These are phyloP conservation scores for Ericerus pela DNA, from an alignment of 1,140 invertebrate species.

Conservation along the genomic window DNA sequence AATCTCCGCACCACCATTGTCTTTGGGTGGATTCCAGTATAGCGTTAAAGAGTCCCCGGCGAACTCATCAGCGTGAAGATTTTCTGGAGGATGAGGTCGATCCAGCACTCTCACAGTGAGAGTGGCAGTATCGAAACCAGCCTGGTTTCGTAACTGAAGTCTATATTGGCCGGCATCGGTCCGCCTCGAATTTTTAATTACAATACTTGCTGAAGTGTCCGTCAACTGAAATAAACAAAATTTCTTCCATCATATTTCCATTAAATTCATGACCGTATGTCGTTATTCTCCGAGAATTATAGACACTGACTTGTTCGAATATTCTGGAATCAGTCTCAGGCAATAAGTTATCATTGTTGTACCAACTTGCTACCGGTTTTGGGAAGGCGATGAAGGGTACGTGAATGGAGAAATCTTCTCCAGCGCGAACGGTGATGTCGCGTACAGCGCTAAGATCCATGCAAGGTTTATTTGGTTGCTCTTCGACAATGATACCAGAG, in stretches of 20 bases:
- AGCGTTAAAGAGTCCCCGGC: slow-evolving; percentile 87
- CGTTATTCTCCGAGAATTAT: neutral
- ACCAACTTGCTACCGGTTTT: slow-evolving; percentile 85
- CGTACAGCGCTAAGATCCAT: slow-evolving; percentile 83
- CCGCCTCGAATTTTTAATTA: slow-evolving; percentile 81
- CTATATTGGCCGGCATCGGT: slow-evolving; percentile 83
- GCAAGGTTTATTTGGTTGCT: slow-evolving; percentile 90
- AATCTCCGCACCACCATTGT: slow-evolving; percentile 86
- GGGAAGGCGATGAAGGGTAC: slow-evolving; percentile 91
- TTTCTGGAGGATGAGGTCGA: slow-evolving; percentile 70
- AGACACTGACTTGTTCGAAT: slow-evolving; percentile 45
- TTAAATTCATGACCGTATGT: neutral
- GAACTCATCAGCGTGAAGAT: slow-evolving; percentile 81
- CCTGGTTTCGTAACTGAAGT: slow-evolving; percentile 82
- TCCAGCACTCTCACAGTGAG: slow-evolving; percentile 90
- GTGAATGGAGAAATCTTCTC: slow-evolving; percentile 92
- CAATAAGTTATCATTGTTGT: slow-evolving; percentile 66
- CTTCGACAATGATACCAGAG: slow-evolving; percentile 67
- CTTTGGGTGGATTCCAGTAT: slow-evolving; percentile 89
- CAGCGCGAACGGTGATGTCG: slow-evolving; percentile 91
- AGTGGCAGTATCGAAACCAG: slow-evolving; percentile 83
- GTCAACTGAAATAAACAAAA: slow-evolving; percentile 39
- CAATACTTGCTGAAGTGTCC: slow-evolving; percentile 73
- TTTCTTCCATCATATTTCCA: too few species aligned
- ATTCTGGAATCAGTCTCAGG: slow-evolving; percentile 56